Evolutionary conservation across 2,888 invertebrate species (phyloP).

Genomic region (Serripes groenlandicus): DNA sequence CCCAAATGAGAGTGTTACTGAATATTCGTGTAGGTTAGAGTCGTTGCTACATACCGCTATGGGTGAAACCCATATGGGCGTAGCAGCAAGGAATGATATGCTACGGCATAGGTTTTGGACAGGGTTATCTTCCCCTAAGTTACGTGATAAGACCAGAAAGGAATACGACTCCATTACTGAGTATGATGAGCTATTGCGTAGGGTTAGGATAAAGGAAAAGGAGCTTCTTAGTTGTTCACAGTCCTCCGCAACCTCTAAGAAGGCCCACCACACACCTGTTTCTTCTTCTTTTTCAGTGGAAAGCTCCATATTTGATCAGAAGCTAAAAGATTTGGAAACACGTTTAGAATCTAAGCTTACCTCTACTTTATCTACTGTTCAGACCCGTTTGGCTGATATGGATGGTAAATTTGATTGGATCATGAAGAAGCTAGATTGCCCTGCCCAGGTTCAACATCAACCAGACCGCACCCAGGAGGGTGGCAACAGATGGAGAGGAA

Average conservation of each 20-base stretch:
- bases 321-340: conserved; percentile 6
- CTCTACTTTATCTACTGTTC: no score
- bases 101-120: conserved; percentile 47
- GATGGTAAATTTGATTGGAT: conserved; percentile 22
- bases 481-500: no score
- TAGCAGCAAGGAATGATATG: conserved; percentile 41
- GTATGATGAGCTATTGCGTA: conserved; percentile 35
- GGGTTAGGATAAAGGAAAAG: no score
- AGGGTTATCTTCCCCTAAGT: conserved; percentile 23
- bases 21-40: conserved; percentile 47
- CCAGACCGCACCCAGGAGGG: no score
- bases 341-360: conserved; percentile 2
- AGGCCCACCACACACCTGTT: background rate
- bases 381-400: no score
- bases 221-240: background rate
- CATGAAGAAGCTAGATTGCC: conserved; percentile 7
- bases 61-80: conserved; percentile 32
- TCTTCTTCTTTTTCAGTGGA: background rate
- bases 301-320: background rate
- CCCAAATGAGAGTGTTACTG: conserved; percentile 32
- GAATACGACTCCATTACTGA: conserved; percentile 42
- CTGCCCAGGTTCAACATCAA: no score
- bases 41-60: conserved; percentile 30
- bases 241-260: background rate
- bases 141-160: conserved; percentile 38